Evolutionary conservation across 1,140 invertebrate species (phyloP).

Genomic region (Druon quercuslanigerum): DNA sequence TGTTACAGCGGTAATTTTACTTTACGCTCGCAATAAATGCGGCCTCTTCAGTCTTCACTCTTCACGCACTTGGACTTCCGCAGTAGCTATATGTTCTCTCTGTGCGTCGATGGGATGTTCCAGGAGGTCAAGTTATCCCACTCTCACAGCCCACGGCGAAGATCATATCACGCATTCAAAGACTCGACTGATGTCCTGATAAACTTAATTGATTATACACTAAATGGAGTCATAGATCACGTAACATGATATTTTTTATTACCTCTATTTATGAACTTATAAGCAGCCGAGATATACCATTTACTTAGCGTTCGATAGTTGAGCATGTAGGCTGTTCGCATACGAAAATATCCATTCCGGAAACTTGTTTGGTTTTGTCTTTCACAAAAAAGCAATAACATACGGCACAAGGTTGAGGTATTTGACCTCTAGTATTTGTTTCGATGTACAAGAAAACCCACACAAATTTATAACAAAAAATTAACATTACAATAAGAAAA

Average conservation of each 20-base stretch:
- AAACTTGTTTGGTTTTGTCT: background rate
- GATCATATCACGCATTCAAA: background rate
- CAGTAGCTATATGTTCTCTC: slow-evolving; percentile 44
- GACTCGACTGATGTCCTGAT: slow-evolving; percentile 7
- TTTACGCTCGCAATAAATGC: slow-evolving; percentile 69
- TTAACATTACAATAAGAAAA: too few species aligned
- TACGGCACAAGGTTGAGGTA: slow-evolving; percentile 46
- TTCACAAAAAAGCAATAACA: background rate
- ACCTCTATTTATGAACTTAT: slow-evolving; percentile 47
- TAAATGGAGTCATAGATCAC: background rate
- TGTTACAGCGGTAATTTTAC: slow-evolving; percentile 66
- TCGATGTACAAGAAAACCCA: too few species aligned
- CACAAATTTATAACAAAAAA: too few species aligned
- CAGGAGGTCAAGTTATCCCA: slow-evolving; percentile 19
- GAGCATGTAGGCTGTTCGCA: slow-evolving; percentile 52
- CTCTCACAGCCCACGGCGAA: background rate
- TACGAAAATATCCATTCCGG: slow-evolving; percentile 40
- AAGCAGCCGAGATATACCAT: slow-evolving; percentile 52
- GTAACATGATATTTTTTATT: slow-evolving; percentile 18
- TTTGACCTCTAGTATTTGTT: slow-evolving; percentile 33
- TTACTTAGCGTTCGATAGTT: slow-evolving; percentile 44
- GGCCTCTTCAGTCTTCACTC: slow-evolving; percentile 54
- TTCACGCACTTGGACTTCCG: slow-evolving; percentile 63
- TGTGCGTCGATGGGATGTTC: slow-evolving; percentile 38
- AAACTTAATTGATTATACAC: slow-evolving; percentile 11